phyloP scores from a whole-genome alignment of 2,113 vertebrate species.

The Malurus melanocephalus region DNA sequence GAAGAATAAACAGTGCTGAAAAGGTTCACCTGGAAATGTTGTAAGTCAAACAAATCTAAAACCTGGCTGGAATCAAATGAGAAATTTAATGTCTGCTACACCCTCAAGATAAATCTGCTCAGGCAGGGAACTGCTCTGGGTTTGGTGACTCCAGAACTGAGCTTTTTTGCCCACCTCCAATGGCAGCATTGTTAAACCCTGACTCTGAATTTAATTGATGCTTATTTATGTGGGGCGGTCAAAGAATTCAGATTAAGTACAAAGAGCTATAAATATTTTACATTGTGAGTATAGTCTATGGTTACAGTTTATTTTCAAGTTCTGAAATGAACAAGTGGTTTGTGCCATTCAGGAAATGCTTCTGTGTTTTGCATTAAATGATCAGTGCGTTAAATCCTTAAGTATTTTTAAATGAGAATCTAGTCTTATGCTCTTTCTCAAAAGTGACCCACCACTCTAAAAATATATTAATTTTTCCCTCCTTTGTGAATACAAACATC shows the following conservation, averaged over 20 bases:
- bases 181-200: rapidly evolving
- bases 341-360: neutral
- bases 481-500: neutral
- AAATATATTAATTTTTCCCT: neutral
- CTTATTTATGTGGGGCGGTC: neutral
- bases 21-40: neutral
- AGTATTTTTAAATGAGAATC: neutral
- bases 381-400: neutral
- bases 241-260: neutral
- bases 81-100: neutral
- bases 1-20: neutral
- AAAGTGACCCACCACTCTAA: neutral
- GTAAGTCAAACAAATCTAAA: neutral
- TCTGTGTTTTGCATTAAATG: neutral
- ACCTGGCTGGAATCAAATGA: neutral
- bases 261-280: neutral
- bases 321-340: neutral
- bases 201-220: neutral
- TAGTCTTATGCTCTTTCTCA: neutral
- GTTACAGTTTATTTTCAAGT: neutral
- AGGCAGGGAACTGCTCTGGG: neutral
- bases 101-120: neutral
- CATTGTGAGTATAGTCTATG: neutral
- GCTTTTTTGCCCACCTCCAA: neutral
- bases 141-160: neutral